Conservation (phyloP, 2,113 vertebrate genomes). For the Dasyornis broadbenti region DNA sequence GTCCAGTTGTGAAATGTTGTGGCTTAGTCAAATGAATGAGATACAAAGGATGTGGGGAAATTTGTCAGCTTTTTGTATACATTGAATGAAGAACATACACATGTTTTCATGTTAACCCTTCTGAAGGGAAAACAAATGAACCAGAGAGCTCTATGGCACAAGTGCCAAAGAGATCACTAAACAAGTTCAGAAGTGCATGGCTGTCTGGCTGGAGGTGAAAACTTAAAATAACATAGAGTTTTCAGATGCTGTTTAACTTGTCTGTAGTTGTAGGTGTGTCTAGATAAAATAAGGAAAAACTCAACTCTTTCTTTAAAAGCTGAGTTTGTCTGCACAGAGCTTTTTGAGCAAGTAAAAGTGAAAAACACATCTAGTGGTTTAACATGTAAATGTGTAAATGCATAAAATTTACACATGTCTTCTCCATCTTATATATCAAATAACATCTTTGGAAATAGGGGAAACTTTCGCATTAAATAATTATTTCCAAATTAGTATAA, state of each 20-base stretch:
- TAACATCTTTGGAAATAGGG: neutral
- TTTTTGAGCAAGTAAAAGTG: neutral
- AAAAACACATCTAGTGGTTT: neutral
- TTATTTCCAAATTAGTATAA: neutral
- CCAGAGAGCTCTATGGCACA: fast-evolving
- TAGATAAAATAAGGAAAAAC: neutral
- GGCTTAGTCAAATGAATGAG: neutral
- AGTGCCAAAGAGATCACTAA: fast-evolving
- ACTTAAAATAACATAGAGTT: neutral
- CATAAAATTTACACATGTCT: neutral
- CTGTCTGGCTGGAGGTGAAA: neutral
- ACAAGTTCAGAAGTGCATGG: fast-evolving
- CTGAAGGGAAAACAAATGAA: neutral
- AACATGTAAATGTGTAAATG: no score
- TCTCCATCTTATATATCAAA: neutral
- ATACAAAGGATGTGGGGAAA: fast-evolving
- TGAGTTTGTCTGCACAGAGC: neutral
- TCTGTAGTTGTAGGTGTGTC: neutral
- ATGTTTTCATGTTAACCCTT: neutral
- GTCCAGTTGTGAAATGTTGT: neutral
- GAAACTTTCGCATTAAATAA: neutral
- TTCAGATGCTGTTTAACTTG: neutral
- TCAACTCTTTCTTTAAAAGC: neutral
- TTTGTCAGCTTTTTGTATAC: neutral
- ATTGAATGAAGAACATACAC: fast-evolving